Conservation (phyloP, 2,797 vertebrate species). For the Aythya fuligula region DNA sequence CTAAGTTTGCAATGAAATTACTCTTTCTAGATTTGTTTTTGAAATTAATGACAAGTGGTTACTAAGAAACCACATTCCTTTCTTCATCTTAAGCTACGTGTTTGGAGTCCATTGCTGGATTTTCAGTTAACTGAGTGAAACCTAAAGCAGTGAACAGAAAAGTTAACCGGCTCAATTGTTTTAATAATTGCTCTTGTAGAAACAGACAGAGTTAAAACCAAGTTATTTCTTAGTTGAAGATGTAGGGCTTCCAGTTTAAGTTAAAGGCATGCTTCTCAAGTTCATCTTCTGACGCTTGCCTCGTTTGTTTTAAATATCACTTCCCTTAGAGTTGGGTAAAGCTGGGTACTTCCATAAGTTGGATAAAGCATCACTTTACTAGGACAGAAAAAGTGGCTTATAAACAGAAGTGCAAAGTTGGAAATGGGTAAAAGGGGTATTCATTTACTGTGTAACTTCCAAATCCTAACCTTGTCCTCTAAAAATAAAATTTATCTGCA, state of each 20-base stretch:
- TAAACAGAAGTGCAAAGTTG: neutral
- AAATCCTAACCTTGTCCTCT: neutral
- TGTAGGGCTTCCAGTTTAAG: neutral
- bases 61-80: neutral
- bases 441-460: neutral
- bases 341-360: neutral
- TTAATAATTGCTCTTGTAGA: neutral
- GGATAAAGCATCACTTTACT: neutral
- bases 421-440: neutral
- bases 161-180: neutral
- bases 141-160: neutral
- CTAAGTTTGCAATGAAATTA: neutral
- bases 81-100: neutral
- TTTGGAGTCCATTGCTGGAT: neutral
- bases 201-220: neutral
- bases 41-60: neutral
- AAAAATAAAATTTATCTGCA: neutral
- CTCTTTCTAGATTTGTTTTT: neutral
- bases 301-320: neutral
- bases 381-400: neutral
- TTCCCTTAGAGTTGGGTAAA: neutral
- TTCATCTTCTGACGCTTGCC: neutral
- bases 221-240: neutral
- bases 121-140: neutral
- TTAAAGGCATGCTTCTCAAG: neutral